Evolutionary conservation across 2,888 invertebrate genomes (phyloP).

Genomic region (Brachylomia viminalis): DNA sequence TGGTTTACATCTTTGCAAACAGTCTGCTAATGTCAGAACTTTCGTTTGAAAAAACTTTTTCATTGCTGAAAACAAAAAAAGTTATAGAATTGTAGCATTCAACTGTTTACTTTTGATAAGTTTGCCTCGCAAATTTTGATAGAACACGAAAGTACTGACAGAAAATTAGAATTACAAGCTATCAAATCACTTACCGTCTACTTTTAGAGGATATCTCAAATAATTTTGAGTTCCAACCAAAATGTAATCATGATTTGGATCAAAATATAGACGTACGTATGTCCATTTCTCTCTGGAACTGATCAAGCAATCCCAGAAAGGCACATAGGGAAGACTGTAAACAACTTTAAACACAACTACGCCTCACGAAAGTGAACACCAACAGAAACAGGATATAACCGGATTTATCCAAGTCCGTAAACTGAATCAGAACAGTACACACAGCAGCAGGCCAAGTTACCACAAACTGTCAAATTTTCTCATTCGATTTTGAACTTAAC

Average conservation of each 20-base stretch:
- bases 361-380: neutral
- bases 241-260: neutral
- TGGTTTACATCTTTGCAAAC: neutral
- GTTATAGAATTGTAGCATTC: neutral
- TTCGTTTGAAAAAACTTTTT: neutral
- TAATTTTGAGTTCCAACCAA: neutral
- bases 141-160: neutral
- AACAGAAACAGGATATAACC: constrained; percentile 10
- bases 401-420: constrained; percentile 22
- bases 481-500: too few relatives aligned
- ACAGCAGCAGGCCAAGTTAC: too few relatives aligned
- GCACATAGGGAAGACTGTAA: neutral
- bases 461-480: too few relatives aligned
- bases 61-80: neutral
- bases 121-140: neutral
- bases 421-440: constrained; percentile 25
- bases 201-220: neutral
- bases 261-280: neutral
- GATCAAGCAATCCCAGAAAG: neutral
- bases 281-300: neutral
- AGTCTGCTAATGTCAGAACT: neutral
- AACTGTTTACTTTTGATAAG: neutral
- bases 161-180: neutral
- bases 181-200: neutral
- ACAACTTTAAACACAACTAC: neutral